Evolutionary conservation across 2,888 invertebrate species (phyloP).

Genomic region (Cheilosia impressa): DNA sequence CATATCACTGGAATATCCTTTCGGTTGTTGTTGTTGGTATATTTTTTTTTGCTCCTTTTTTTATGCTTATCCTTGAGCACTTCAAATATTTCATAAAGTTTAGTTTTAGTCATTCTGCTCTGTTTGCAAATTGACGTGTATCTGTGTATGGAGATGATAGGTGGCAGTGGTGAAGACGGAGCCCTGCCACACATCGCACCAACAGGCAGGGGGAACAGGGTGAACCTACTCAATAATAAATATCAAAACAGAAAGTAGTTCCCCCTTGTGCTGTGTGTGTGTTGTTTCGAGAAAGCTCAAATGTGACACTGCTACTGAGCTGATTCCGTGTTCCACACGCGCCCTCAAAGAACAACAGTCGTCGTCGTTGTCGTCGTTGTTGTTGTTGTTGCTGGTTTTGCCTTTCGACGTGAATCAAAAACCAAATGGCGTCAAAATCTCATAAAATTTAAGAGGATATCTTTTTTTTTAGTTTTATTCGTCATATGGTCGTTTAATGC

Average conservation of each 20-base stretch:
- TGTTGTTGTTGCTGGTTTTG: constrained; percentile 36
- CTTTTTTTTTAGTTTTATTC: constrained; percentile 62
- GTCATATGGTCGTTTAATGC: constrained; percentile 67
- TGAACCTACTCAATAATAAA: constrained; percentile 7
- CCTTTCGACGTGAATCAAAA: constrained; percentile 63
- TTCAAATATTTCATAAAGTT: constrained; percentile 73
- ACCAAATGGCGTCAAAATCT: constrained; percentile 70
- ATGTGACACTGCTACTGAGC: constrained; percentile 3
- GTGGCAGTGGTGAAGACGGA: constrained; percentile 5
- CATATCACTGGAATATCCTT: constrained; percentile 68
- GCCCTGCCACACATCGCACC: neutral
- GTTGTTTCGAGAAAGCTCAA: constrained; percentile 3
- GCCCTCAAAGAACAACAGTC: neutral
- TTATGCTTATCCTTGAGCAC: constrained; percentile 63
- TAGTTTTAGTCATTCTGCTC: constrained; percentile 66
- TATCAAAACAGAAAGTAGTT: constrained; percentile 23
- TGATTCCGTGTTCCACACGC: neutral
- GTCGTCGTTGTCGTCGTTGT: constrained; percentile 22
- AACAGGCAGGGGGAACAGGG: neutral
- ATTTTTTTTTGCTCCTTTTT: constrained; percentile 32
- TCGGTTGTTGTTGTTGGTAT: constrained; percentile 18
- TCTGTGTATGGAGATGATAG: constrained; percentile 47
- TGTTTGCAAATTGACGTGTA: constrained; percentile 63
- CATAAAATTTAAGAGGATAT: constrained; percentile 66
- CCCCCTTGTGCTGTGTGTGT: neutral